Base-by-base conservation (phyloP, 2,888 invertebrate genomes). In the Erebia aethiops region DNA sequence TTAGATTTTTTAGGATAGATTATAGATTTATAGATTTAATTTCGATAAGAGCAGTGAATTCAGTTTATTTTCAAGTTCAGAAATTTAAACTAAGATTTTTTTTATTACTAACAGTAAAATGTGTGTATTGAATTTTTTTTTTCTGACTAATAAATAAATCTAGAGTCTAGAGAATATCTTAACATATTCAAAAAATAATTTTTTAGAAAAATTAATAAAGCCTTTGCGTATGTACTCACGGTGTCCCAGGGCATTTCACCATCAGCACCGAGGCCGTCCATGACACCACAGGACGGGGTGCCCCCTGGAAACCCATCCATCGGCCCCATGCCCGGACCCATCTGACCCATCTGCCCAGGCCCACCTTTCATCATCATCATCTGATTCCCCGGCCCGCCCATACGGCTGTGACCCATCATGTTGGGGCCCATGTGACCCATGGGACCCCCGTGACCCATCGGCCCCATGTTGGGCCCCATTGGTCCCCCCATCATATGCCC, bases 201-300 rank as follows among this genome's bases (percentile, higher is more conserved):
- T 52, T 60, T 13, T 16, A 41, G 35, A n/a, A 11, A 49, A 67
- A 58, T 16, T 1, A 58, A 57, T 46, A 49, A 67, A 46, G n/a
- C 41, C 18, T 56, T 21, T 54, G 49, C 49, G 54, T 66, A 66
- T 46, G 72, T 77, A 90, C 93, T 92, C 79, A 93, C 93, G 91
- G 92, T 92, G 90, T 94, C 93, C 94, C 94, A 94, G 86, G 93
- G 92, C 90, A 93, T 93, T 91, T 94, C 94, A 91, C 93, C 93
- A 90, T 94, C 93, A 91, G 92, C 92, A 90, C 93, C 93, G 91
- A 94, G 90, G 90, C 93, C 93, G 91, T 94, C 94, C 93, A 94
- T 93, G 90, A 93, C 93, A 90, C 94, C 93, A 84, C 93, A 93
- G 90, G 93, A 92, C 90, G 93, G 93, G 90, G 93, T 92, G 92